phyloP scores from a whole-genome alignment of 2,888 invertebrate species.

The Napeogenes inachia region DNA sequence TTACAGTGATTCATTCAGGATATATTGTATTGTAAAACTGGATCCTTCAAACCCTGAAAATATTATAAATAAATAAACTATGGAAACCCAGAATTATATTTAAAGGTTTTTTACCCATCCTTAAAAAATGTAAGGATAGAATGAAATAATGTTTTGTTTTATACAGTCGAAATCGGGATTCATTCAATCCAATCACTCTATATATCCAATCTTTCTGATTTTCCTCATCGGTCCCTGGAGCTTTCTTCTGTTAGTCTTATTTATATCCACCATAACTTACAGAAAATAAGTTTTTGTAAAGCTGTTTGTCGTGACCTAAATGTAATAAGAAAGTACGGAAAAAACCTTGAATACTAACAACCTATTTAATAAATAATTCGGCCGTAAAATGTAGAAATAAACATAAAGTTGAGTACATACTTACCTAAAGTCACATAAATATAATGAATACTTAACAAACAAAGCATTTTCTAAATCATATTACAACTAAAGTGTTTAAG shows the following conservation, averaged over 20 bases:
- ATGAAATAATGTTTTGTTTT: no score
- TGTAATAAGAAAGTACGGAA: not conserved
- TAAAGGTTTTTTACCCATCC: no score
- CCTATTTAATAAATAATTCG: not conserved
- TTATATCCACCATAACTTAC: slow-evolving; percentile 6
- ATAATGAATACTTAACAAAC: no score
- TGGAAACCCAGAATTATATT: not conserved
- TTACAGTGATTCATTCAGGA: no score
- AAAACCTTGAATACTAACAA: not conserved
- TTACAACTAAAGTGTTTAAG: no score
- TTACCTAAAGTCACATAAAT: no score
- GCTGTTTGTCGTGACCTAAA: not conserved
- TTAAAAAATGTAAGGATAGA: no score
- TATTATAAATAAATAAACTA: not conserved
- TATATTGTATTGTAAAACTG: not conserved
- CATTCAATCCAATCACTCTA: not conserved
- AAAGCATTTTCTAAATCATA: no score
- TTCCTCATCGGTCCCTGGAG: slow-evolving; percentile 10
- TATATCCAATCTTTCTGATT: slow-evolving; percentile 9
- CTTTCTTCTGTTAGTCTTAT: slow-evolving; percentile 10
- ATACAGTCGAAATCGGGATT: no score
- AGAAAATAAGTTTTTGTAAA: not conserved
- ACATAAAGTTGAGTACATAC: no score
- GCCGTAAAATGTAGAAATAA: no score
- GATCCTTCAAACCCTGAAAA: slow-evolving; percentile 9